phyloP scores from a whole-genome alignment of 2,113 vertebrate genomes.

The Hoplias malabaricus region DNA sequence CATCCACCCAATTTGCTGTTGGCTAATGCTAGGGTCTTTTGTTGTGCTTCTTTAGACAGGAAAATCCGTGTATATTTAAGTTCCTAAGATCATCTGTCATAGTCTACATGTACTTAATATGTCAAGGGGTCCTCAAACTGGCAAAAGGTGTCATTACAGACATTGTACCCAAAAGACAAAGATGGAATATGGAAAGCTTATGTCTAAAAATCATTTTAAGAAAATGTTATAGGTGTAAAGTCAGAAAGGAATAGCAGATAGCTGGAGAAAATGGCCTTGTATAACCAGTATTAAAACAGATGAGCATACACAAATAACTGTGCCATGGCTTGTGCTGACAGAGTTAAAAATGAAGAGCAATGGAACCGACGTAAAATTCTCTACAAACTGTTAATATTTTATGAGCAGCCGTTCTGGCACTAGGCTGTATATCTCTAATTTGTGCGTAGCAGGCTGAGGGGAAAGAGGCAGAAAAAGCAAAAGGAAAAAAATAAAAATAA shows the following conservation, averaged over 20 bases:
- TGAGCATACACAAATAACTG: conserved; percentile 67
- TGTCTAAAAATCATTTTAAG: conserved; percentile 7
- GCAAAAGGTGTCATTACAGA: background rate
- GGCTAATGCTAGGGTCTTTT: too few relatives aligned
- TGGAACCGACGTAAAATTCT: conserved; percentile 67
- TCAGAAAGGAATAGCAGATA: conserved; percentile 25
- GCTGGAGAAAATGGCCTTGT: conserved; percentile 37
- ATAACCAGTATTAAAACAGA: conserved; percentile 54
- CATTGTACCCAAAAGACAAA: background rate
- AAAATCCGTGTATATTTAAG: too few relatives aligned
- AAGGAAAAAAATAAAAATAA: background rate
- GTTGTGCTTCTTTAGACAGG: too few relatives aligned
- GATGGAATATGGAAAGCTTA: background rate
- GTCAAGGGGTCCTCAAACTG: background rate
- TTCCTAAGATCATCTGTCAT: too few relatives aligned
- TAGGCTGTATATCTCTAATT: conserved; percentile 68
- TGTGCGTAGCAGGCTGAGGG: conserved; percentile 60
- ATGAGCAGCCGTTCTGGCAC: conserved; percentile 70
- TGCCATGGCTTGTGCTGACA: conserved; percentile 66
- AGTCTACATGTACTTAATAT: too few relatives aligned
- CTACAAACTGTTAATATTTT: conserved; percentile 79
- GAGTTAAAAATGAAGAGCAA: conserved; percentile 72
- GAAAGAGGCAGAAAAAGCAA: conserved; percentile 34
- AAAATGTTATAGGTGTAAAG: background rate
- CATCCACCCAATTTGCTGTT: too few relatives aligned